Conservation (phyloP, 2,113 vertebrate species). For the Tychaedon coryphoeus region DNA sequence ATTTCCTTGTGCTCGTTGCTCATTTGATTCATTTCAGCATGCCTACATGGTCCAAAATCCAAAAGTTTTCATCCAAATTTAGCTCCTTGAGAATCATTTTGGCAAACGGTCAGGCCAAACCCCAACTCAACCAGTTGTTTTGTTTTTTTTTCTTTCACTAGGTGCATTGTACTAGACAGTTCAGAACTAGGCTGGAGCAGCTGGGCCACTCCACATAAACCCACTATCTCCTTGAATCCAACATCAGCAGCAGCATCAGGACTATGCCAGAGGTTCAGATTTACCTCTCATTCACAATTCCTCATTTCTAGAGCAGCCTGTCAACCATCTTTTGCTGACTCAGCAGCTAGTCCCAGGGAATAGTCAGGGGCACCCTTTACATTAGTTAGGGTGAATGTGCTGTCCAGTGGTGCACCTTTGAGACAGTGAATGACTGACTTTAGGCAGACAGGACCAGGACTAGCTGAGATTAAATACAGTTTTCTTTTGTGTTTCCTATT, state of each 20-base stretch:
- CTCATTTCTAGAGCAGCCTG: not conserved
- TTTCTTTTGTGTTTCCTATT: not conserved
- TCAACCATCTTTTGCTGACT: not conserved
- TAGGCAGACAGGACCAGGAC: not conserved
- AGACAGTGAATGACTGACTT: not conserved
- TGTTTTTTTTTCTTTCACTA: not conserved
- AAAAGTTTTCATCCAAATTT: not conserved
- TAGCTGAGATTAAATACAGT: not conserved
- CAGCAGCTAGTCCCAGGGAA: not conserved
- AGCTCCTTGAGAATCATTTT: not conserved
- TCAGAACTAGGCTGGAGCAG: not conserved
- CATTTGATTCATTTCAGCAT: not conserved
- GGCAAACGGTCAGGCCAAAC: not conserved
- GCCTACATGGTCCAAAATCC: not conserved
- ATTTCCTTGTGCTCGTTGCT: not conserved
- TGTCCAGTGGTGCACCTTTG: not conserved
- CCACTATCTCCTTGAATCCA: rapidly evolving
- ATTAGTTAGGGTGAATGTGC: not conserved
- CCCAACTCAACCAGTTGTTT: not conserved
- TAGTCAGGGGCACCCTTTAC: not conserved
- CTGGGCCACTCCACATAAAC: not conserved
- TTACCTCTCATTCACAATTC: not conserved
- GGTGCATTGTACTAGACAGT: not conserved
- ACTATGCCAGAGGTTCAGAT: not conserved
- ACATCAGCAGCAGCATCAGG: not conserved